Evolutionary conservation across 2,888 invertebrate species (phyloP).

Genomic region (Pachycephus smyrnensis): DNA sequence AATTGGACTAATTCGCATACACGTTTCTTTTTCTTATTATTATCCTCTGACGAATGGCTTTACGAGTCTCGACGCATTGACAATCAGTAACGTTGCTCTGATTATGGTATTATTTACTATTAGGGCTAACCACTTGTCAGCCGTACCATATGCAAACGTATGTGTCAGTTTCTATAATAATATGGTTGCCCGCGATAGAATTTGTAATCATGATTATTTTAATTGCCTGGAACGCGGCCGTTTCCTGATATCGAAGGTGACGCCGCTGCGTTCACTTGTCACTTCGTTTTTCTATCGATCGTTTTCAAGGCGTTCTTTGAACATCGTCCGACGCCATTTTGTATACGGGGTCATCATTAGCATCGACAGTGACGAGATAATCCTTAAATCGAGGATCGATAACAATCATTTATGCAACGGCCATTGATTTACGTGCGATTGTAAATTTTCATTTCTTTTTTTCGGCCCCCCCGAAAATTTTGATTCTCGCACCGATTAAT

Average conservation of each 20-base stretch:
- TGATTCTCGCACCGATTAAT: not conserved
- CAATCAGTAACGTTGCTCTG: not conserved
- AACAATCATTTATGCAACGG: no score
- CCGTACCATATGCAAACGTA: conserved; percentile 24
- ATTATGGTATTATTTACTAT: not conserved
- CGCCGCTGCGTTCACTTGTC: not conserved
- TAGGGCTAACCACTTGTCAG: conserved; percentile 32
- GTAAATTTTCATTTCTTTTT: not conserved
- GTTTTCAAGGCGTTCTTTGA: not conserved
- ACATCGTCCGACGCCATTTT: not conserved
- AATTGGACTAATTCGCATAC: no score
- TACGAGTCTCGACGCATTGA: not conserved
- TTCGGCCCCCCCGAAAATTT: not conserved
- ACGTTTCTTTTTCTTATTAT: not conserved
- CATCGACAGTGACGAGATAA: not conserved
- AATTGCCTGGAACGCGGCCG: conserved; percentile 46
- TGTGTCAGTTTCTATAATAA: conserved; percentile 40
- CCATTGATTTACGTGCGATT: no score
- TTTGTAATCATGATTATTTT: conserved; percentile 50
- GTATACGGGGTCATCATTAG: not conserved
- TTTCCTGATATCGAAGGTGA: conserved; percentile 8
- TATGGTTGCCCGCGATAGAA: conserved; percentile 48
- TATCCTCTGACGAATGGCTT: not conserved
- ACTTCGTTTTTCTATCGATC: no score
- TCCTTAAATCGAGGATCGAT: not conserved